Conservation (phyloP, 2,888 invertebrate species). For the Ennomos erosarius region DNA sequence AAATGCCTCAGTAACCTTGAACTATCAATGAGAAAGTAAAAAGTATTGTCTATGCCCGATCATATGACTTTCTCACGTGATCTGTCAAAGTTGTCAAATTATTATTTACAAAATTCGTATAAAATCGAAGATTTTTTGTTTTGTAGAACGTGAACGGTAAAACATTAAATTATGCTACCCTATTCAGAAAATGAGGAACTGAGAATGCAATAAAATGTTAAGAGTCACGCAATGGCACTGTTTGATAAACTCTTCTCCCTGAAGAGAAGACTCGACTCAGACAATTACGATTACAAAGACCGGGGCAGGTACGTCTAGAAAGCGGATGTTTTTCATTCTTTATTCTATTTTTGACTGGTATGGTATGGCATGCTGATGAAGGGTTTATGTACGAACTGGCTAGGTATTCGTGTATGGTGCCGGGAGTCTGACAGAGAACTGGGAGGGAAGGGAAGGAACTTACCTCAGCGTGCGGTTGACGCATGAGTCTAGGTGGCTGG, state of each 20-base stretch:
- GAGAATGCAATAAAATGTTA: conserved; percentile 65
- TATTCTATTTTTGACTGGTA: conserved; percentile 64
- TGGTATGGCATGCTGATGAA: conserved; percentile 55
- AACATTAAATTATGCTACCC: conserved; percentile 50
- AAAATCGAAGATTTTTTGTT: conserved; percentile 34
- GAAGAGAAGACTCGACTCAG: conserved; percentile 84
- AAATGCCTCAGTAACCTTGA: conserved; percentile 64
- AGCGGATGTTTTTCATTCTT: conserved; percentile 67
- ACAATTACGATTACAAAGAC: conserved; percentile 70
- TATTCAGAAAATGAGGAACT: conserved; percentile 31
- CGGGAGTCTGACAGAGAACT: conserved; percentile 46
- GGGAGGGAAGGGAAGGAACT: conserved; percentile 41
- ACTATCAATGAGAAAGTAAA: conserved; percentile 49
- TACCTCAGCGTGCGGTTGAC: conserved; percentile 61
- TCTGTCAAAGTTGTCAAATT: conserved; percentile 61
- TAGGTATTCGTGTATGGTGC: conserved; percentile 46
- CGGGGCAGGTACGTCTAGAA: conserved; percentile 78
- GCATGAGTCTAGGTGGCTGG: conserved; percentile 60
- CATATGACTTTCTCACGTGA: conserved; percentile 83
- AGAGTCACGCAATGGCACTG: conserved; percentile 88
- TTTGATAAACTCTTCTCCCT: conserved; percentile 89
- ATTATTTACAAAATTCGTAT: conserved; percentile 61
- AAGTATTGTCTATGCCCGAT: conserved; percentile 69
- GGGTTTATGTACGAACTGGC: conserved; percentile 63
- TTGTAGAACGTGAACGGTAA: conserved; percentile 19